These are phyloP conservation scores for Diplodus sargus DNA, from an alignment of 2,797 vertebrate species.

Conservation along the genomic window DNA sequence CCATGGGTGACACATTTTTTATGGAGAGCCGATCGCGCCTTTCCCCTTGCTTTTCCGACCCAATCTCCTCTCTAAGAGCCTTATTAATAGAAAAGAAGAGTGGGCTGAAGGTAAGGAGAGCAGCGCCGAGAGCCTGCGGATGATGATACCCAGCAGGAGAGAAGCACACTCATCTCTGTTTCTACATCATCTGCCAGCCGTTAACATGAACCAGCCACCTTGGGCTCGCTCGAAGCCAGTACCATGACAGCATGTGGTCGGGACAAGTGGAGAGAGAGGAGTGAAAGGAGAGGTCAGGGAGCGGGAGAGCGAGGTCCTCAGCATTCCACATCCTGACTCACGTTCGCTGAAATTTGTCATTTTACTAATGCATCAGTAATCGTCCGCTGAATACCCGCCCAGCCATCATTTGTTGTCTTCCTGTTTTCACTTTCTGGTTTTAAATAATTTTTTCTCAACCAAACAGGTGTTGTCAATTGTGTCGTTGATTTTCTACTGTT, in stretches of 20 bases:
- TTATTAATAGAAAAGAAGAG: slow-evolving; percentile 52
- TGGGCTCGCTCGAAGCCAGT: slow-evolving; percentile 9
- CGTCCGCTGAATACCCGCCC: background rate
- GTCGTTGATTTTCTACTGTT: background rate
- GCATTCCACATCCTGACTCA: slow-evolving; percentile 4
- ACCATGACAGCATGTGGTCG: slow-evolving; percentile 26
- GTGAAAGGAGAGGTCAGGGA: slow-evolving; percentile 16
- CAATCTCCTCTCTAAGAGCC: slow-evolving; percentile 48
- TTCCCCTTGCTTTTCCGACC: slow-evolving; percentile 10
- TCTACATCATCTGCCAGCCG: slow-evolving; percentile 37
- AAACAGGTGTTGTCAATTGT: background rate
- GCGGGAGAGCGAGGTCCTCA: slow-evolving; percentile 20
- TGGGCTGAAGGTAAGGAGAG: slow-evolving; percentile 33
- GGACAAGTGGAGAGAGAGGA: slow-evolving; percentile 1
- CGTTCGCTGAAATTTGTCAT: background rate
- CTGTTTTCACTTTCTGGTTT: background rate
- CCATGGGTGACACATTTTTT: background rate
- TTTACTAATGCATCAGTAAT: slow-evolving; percentile 12
- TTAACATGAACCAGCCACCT: slow-evolving; percentile 47
- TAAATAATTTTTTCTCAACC: background rate
- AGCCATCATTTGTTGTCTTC: background rate
- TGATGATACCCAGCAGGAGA: slow-evolving; percentile 58
- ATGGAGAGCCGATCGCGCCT: slow-evolving; percentile 25
- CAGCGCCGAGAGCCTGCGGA: slow-evolving; percentile 29
- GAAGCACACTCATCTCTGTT: slow-evolving; percentile 46